Evolutionary conservation across 2,113 vertebrate genomes (phyloP).

Genomic region (Nycticryphes semicollaris): DNA sequence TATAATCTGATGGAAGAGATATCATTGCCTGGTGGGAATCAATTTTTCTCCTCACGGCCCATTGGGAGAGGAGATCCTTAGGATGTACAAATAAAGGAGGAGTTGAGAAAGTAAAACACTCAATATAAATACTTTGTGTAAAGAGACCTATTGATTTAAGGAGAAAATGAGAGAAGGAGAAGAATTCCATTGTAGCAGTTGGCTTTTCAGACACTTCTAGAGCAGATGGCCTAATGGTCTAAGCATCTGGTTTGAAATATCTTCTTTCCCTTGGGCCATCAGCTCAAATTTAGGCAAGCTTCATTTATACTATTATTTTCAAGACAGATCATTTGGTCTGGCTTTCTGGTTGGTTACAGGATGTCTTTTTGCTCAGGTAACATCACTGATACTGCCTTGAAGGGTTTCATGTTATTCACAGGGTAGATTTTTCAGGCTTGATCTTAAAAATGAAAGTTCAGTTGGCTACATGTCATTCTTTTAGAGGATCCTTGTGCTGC

Average conservation of each 20-base stretch:
- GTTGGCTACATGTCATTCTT: background rate
- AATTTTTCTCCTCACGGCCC: background rate
- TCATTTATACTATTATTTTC: conserved; percentile 31
- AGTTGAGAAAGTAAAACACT: background rate
- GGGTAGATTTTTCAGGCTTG: background rate
- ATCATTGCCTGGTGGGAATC: background rate
- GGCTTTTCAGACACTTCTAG: background rate
- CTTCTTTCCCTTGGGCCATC: conserved; percentile 37
- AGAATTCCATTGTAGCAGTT: conserved; percentile 2
- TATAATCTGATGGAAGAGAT: background rate
- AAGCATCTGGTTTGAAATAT: conserved; percentile 63
- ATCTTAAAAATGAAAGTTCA: background rate
- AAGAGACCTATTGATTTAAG: background rate
- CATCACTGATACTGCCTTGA: background rate
- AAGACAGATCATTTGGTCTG: background rate
- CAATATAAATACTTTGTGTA: background rate
- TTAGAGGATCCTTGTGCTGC: background rate
- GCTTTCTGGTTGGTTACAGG: background rate
- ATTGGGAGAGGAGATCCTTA: background rate
- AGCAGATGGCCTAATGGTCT: conserved; percentile 57
- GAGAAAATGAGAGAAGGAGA: background rate
- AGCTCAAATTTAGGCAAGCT: conserved; percentile 38
- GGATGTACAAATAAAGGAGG: background rate
- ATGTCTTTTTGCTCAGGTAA: background rate
- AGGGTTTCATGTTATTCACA: background rate